These are phyloP conservation scores for Pyrrhia umbra DNA, from an alignment of 2,888 invertebrate genomes.

Conservation along the genomic window DNA sequence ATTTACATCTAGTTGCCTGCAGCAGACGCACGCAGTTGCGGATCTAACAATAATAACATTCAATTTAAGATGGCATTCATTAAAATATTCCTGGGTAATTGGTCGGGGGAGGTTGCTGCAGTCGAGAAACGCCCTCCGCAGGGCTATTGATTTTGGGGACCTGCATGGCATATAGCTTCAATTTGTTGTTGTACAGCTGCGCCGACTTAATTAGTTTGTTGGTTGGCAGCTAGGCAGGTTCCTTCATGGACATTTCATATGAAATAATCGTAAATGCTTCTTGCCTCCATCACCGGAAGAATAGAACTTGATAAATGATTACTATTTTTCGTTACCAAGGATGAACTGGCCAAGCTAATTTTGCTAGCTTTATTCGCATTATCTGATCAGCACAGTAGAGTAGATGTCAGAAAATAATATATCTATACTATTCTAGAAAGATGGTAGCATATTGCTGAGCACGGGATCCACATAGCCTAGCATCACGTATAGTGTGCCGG, in stretches of 20 bases:
- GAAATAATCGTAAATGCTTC: neutral
- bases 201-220: slow-evolving; percentile 19
- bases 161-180: slow-evolving; percentile 47
- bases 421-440: slow-evolving; percentile 7
- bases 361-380: neutral
- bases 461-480: slow-evolving; percentile 28
- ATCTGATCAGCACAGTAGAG: neutral
- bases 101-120: slow-evolving; percentile 30
- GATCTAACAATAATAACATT: slow-evolving; percentile 42
- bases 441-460: slow-evolving; percentile 12
- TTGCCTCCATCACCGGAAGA: neutral
- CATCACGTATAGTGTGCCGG: slow-evolving; percentile 75
- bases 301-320: neutral
- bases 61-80: slow-evolving; percentile 25
- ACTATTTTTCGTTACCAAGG: neutral
- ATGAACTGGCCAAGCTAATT: neutral
- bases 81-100: slow-evolving; percentile 30
- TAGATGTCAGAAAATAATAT: neutral
- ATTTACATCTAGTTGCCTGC: slow-evolving; percentile 72
- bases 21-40: slow-evolving; percentile 53
- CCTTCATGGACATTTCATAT: neutral
- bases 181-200: slow-evolving; percentile 19
- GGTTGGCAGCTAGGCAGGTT: neutral
- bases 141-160: slow-evolving; percentile 63
- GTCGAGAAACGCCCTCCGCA: slow-evolving; percentile 40